Evolutionary conservation across 2,888 invertebrate species (phyloP), one percentile per base, ranked within the genome.

Genomic region (Seira ritae): DNA sequence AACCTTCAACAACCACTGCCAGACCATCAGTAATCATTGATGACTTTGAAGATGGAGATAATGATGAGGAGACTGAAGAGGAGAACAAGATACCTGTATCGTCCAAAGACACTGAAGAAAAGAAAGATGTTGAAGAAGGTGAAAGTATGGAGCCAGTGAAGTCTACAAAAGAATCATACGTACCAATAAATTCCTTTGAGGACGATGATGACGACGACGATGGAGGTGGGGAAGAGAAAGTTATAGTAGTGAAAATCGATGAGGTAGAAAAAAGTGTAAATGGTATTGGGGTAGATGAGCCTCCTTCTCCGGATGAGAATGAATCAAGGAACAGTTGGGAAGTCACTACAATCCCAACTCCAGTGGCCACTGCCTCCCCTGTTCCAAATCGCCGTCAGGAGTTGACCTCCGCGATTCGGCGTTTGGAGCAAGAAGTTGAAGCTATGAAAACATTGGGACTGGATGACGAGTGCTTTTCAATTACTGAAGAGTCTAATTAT

Each of bases 161-260:
- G 12, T 66, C 80, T 6, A 70, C 69, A 15, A 46, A 19, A 23
- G 70, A 75, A 42, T 17, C 70, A 15, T 65, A 50, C 46, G 22
- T 70, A 10, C 50, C 70, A 19, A 70, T n/a, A 3, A 76, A 50
- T 15, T 81, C 81, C 10, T 70, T 72, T 3, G 80, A 79, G 24
- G 79, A 79, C 15, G 82, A 82, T n/a, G 82, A 82, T 17, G 81
- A 80, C 23, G 74, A 82, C 31, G 69, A 72, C 20, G 82, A 68
- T 12, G 82, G 77, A 23, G 72, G 69, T 0, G 77, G 72, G 12
- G 20, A 19, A n/a, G 82, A 82, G 37, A 24, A 37, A 42, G 73
- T 82, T n/a, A 82, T 82, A 31, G 68, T 77, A n/a, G 82, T 82
- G 0, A 77, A 73, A 10, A 70, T 82, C 31, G 71, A 60, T 1